Evolutionary conservation across 2,888 invertebrate species (phyloP).

Genomic region (Odiellus spinosus): DNA sequence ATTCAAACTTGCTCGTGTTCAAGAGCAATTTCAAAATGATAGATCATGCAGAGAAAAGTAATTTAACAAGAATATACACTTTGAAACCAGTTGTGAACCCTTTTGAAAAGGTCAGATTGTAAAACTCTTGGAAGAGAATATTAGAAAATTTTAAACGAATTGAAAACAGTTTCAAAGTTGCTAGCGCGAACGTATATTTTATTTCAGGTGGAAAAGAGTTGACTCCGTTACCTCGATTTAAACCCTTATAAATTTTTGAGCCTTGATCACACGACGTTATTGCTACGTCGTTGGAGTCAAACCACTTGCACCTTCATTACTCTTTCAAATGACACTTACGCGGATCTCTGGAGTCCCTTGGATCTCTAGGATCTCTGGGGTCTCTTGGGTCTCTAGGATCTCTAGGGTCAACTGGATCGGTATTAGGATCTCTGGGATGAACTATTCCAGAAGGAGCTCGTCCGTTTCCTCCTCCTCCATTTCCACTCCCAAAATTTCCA

Average conservation of each 20-base stretch:
- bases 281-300: too few species aligned
- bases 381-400: constrained; percentile 2
- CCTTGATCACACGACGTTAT: too few species aligned
- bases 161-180: too few species aligned
- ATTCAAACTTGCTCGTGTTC: constrained; percentile 1
- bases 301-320: too few species aligned
- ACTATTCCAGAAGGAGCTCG: constrained; percentile 8
- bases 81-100: too few species aligned
- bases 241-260: too few species aligned
- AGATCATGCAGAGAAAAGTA: neutral
- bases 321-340: neutral
- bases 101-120: too few species aligned
- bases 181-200: neutral
- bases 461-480: constrained; percentile 10
- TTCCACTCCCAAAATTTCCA: neutral
- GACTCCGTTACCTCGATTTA: too few species aligned
- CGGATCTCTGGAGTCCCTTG: too few species aligned
- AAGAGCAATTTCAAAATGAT: constrained; percentile 2
- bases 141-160: too few species aligned
- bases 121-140: too few species aligned
- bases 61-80: too few species aligned
- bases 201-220: neutral
- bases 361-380: constrained; percentile 1
- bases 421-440: neutral
- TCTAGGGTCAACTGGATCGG: neutral